Evolutionary conservation across 1,140 invertebrate genomes (phyloP).

Genomic region (Drosophila lacertosa): DNA sequence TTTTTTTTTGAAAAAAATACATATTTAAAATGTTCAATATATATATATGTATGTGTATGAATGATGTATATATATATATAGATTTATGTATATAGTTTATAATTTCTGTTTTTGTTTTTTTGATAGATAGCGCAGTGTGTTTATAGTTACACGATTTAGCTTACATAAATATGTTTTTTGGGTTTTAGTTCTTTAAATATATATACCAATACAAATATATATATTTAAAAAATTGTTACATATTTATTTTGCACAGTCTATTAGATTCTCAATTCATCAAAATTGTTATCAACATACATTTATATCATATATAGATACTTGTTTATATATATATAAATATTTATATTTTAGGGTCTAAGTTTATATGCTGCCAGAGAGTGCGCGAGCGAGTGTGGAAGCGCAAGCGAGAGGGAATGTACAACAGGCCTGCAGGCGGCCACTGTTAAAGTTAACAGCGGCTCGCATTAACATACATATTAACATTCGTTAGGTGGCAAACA

Average conservation of each 20-base stretch:
- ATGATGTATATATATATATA: constrained; percentile 23
- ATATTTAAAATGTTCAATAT: constrained; percentile 49
- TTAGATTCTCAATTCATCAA: constrained; percentile 82
- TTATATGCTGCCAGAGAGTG: neutral
- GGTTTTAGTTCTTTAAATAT: constrained; percentile 37
- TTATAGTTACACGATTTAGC: constrained; percentile 53
- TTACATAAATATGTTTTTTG: constrained; percentile 46
- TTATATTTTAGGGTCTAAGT: constrained; percentile 11
- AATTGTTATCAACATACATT: constrained; percentile 80
- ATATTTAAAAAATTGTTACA: constrained; percentile 72
- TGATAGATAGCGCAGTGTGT: constrained; percentile 57
- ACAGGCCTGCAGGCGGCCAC: constrained; percentile 5
- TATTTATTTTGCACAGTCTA: constrained; percentile 76
- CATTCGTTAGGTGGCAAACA: constrained; percentile 2
- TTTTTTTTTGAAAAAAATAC: constrained; percentile 52
- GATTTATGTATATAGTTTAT: constrained; percentile 15
- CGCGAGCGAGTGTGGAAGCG: neutral
- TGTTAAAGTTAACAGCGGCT: constrained; percentile 16
- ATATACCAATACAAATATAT: constrained; percentile 59
- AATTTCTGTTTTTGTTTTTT: neutral
- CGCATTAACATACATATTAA: constrained; percentile 10
- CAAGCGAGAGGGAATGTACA: constrained; percentile 3
- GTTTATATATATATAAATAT: constrained; percentile 48
- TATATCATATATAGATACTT: constrained; percentile 47
- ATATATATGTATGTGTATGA: constrained; percentile 22